Evolutionary conservation across 2,797 vertebrate species (phyloP), one percentile per base, ranked within the genome.

Genomic region (Cyprinella venusta): DNA sequence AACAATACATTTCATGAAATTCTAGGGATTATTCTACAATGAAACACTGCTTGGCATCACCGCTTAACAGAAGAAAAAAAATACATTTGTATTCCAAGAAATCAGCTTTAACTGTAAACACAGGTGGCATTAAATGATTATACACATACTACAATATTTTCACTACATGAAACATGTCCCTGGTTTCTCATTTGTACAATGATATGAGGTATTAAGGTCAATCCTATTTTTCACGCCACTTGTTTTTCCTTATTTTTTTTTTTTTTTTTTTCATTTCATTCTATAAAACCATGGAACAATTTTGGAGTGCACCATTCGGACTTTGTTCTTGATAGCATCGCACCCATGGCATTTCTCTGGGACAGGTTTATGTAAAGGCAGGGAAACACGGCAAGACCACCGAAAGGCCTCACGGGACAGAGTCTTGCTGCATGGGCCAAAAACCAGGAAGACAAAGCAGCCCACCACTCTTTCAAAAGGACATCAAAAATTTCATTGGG

Each of bases 101-200:
- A 91, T 93, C 90, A 91, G 92, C 76, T 93, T 92, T 89, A 92
- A 86, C 90, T 92, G 95, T 94, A 95, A 97, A 98, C 96, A 96
- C 95, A 94, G 96, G 94, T 94, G 95, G 95, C 95, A 96, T 97
- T 95, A 95, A 94, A 96, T 95, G 96, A 96, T 96, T 95, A 96
- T 96, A 97, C 96, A 97, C 94, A 93, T 91, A 92, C 94, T 94
- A 95, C 93, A 94, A 91, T 96, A 96, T 97, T 96, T 96, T 94
- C 95, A 97, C 96, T 96, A 97, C 96, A 97, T 95, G 93, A 94
- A 95, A 95, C 87, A 71, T 90, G 93, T 95, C 95, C 94, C 94
- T 95, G 95, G 93, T 92, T 83, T 88, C 92, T 92, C 91, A 89
- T 90, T 91, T 93, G 92, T 90, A 88, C 90, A 94, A 91, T 94